phyloP scores from a whole-genome alignment of 2,888 invertebrate genomes.

The Zygothrica quintamaculata region DNA sequence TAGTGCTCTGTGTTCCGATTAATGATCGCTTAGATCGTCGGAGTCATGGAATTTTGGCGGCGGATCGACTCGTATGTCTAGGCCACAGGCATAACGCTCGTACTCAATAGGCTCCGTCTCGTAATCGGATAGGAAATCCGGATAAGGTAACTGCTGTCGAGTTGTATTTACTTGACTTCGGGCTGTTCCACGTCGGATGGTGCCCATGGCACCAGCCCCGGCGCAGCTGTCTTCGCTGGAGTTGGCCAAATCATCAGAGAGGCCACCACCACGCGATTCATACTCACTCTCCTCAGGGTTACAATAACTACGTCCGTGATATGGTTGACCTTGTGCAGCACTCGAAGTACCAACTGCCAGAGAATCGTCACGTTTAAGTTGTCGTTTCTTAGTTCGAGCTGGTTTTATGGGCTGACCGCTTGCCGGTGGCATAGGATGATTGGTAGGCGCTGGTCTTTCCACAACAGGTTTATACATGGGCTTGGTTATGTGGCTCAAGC shows the following conservation, averaged over 20 bases:
- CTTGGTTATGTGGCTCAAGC: constrained; percentile 86
- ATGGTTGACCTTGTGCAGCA: constrained; percentile 52
- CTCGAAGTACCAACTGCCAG: constrained; percentile 51
- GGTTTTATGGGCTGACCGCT: constrained; percentile 85
- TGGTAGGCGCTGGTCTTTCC: constrained; percentile 74
- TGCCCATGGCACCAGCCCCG: constrained; percentile 57
- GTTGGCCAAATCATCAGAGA: constrained; percentile 84
- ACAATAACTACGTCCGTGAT: constrained; percentile 75
- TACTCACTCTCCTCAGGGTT: constrained; percentile 83
- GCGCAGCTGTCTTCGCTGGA: constrained; percentile 83
- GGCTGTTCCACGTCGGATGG: constrained; percentile 67
- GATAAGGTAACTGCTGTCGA: constrained; percentile 85
- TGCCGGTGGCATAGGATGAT: constrained; percentile 81
- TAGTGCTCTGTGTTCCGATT: constrained; percentile 26
- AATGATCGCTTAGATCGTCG: constrained; percentile 85
- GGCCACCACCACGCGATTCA: constrained; percentile 82
- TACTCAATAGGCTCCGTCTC: constrained; percentile 86
- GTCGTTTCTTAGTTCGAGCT: constrained; percentile 83
- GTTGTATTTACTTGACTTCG: constrained; percentile 22
- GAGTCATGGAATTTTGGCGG: constrained; percentile 92
- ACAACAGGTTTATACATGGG: constrained; percentile 79
- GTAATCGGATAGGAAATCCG: constrained; percentile 85
- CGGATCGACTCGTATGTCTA: constrained; percentile 91
- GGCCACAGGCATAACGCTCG: constrained; percentile 89
- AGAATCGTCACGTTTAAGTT: constrained; percentile 83